Conservation (phyloP, 1,140 invertebrate genomes). For the Laupala kohalensis region DNA sequence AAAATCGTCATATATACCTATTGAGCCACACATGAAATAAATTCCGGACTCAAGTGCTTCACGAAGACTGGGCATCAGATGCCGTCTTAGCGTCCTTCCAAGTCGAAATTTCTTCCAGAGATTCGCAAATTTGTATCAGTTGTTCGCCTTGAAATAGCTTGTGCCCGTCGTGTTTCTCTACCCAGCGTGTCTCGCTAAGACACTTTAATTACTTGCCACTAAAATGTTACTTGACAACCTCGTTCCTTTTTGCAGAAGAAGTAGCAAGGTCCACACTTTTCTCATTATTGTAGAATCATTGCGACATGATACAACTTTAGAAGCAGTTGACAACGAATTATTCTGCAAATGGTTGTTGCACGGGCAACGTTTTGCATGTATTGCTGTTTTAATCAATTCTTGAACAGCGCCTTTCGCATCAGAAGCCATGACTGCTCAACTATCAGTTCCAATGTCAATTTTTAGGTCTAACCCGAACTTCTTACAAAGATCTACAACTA, state of each 20-base stretch:
- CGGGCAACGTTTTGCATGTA: constrained; percentile 16
- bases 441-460: constrained; percentile 17
- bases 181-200: constrained; percentile 19
- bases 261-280: constrained; percentile 20
- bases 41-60: too few species aligned
- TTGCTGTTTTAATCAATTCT: constrained; percentile 14
- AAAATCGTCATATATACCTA: too few species aligned
- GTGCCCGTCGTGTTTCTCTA: constrained; percentile 17
- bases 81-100: constrained; percentile 11
- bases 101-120: constrained; percentile 8
- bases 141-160: constrained; percentile 17
- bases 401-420: constrained; percentile 15
- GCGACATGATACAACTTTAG: constrained; percentile 13
- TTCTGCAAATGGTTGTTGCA: constrained; percentile 21
- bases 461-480: too few species aligned
- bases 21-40: too few species aligned
- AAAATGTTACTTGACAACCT: constrained; percentile 1
- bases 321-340: constrained; percentile 17
- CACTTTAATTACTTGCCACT: constrained; percentile 14
- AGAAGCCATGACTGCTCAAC: constrained; percentile 18
- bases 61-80: constrained; percentile 12
- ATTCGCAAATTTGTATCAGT: constrained; percentile 12
- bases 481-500: too few species aligned
- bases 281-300: constrained; percentile 19
- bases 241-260: constrained; percentile 18